A percentile compares a stretch with the other conserved stretches of the same genome.
These are phyloP conservation scores for Euplagia quadripunctaria DNA, from an alignment of 2,888 invertebrate species.

Conservation along the genomic window DNA sequence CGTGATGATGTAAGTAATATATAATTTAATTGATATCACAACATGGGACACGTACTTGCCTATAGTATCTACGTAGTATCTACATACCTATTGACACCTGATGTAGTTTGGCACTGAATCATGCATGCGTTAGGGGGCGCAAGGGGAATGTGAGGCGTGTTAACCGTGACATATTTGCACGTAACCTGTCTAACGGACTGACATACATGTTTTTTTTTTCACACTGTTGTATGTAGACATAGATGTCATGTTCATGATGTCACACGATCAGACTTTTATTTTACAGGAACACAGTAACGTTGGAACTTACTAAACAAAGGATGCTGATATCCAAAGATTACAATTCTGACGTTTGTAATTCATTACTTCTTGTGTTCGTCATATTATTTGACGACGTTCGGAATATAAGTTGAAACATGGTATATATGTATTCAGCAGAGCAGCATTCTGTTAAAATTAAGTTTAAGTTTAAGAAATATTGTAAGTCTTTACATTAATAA, in stretches of 20 bases:
- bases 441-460: no score
- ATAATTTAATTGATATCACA: slow-evolving; percentile 9
- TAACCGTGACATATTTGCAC: slow-evolving; percentile 57
- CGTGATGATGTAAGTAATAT: no score
- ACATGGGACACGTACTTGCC: slow-evolving; percentile 12
- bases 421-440: no score
- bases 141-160: slow-evolving; percentile 47
- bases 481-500: no score
- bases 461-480: no score
- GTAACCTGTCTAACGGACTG: slow-evolving; percentile 49
- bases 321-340: not conserved
- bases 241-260: not conserved
- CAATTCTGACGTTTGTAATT: no score
- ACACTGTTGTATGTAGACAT: slow-evolving; percentile 5
- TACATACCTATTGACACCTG: slow-evolving; percentile 28
- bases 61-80: not conserved
- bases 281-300: not conserved
- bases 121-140: slow-evolving; percentile 39
- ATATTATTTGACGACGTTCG: no score
- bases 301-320: not conserved
- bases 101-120: slow-evolving; percentile 36
- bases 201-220: slow-evolving; percentile 18
- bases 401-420: no score
- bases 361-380: no score
- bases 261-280: not conserved